Base-by-base conservation (phyloP, 2,888 invertebrate species). In the Drosophila hamatofila region DNA sequence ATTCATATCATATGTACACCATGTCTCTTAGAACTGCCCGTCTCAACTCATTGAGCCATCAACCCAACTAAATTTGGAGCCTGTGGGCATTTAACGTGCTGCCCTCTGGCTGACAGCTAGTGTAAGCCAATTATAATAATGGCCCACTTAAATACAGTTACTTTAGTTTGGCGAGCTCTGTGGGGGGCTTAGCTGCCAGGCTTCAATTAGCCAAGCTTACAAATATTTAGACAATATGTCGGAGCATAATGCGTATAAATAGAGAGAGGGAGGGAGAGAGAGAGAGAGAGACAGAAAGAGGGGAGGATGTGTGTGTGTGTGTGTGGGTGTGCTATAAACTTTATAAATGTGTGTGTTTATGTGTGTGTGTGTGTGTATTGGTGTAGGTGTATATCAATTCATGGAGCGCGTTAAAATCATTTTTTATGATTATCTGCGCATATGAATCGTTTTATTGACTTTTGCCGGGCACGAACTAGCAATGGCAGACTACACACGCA, bases 381-480 rank as follows among this genome's bases (percentile, higher is more conserved):
- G 21, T 42, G 23, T 54, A 35, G 37, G 14, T 33, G 27, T 41
- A 21, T 56, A 21, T 23, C 9, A 41, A 52, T 51, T 57, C 41
- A 60, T 65, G 55, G 25, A 7, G 58, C 44, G 39, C 66, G 81
- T 81, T 83, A 83, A 81, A 70, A 80, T 80, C 41, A 80, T 77
- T 80, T 80, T 83, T 83, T 83, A 80, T 78, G 69, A 68, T 83
- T 77, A 80, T 83, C 65, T 65, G 56, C 67, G 78, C 81, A 78
- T 81, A 67, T 74, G 81, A 63, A 83, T 80, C 81, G 81, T 81
- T 83, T 80, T 80, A 80, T 83, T 83, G 83, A 74, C 78, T 68
- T 37, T 49, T 48, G 46, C 48, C 25, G 35, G 44, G 44, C 49
- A 61, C 37, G 44, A 49, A 67, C 21, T 52, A 52, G 35, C 48